Evolutionary conservation across 2,888 invertebrate species (phyloP), one percentile per base, ranked within the genome.

Genomic region (Xestobium rufovillosum): DNA sequence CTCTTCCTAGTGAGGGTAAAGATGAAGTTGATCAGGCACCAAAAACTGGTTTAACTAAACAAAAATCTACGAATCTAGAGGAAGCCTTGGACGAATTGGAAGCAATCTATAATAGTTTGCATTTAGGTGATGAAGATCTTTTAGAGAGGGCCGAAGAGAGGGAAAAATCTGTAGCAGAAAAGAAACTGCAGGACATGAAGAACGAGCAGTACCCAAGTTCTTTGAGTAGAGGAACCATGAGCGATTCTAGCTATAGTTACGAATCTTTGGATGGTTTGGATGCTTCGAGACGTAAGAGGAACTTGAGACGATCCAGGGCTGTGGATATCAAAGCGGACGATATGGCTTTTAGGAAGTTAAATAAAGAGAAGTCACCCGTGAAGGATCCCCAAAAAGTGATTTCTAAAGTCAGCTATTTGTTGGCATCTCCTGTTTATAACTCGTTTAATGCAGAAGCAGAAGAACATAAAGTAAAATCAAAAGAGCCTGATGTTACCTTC

Each of bases 31-130:
- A 60, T 57, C 68, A 67, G 48, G 69, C 58, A 61, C 65, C 72
- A 34, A 71, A 72, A 48, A 67, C 66, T 48, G 60, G 55, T 50
- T 69, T 69, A 36, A 26, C 43, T 3, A 53, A 71, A 51, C 67
- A 76, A 49, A 83, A 82, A 61, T 83, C 84, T 2, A 78, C 80
- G 10, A 88, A 88, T 61, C 70, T 89, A 25, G 89, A 89, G 57
- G 89, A 91, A 56, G 91, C 91, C 34, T 72, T 92, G 14, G 82
- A 82, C 52, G 92, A 92, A 64, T 64, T 92, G 36, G 91, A 92
- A 69, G 83, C 84, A n/a, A 90, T 92, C 56, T 87, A 88, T 58
- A 85, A 88, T 51, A 89, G 87, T 52, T 71, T 92, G 38, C 80
- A 82, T n/a, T 68, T 90, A 33, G 83, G 82, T 0, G 89, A 89